These are phyloP conservation scores for Drosophila triauraria DNA, from an alignment of 1,140 invertebrate species.

Conservation along the genomic window DNA sequence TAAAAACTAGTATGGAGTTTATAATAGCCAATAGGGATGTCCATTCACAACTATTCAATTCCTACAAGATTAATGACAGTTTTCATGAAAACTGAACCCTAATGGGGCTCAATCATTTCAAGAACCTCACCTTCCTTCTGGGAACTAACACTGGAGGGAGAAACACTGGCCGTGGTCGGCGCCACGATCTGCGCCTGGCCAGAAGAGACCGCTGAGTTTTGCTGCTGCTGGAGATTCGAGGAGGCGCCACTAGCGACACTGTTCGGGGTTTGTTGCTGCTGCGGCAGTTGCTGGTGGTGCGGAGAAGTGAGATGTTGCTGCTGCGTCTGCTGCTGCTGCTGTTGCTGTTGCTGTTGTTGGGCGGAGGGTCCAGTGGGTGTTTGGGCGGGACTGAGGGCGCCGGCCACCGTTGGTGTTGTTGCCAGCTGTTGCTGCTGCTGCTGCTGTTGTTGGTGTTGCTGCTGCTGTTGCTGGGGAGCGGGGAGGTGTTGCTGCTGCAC, in stretches of 20 bases:
- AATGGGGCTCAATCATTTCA: not conserved
- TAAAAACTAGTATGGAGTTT: no score
- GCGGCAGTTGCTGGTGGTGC: slow-evolving; percentile 78
- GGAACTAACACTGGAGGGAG: slow-evolving; percentile 85
- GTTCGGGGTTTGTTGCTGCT: slow-evolving; percentile 71
- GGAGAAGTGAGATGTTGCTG: slow-evolving; percentile 79
- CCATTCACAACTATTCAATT: not conserved
- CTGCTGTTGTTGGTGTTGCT: slow-evolving; percentile 51
- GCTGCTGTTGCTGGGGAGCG: slow-evolving; percentile 67
- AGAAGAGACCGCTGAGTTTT: slow-evolving; percentile 78
- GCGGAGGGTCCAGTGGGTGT: slow-evolving; percentile 67
- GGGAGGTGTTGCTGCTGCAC: slow-evolving; percentile 74
- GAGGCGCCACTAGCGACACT: slow-evolving; percentile 71
- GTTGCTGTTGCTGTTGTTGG: slow-evolving; percentile 61
- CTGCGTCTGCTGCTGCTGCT: slow-evolving; percentile 61
- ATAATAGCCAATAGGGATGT: no score
- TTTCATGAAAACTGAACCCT: not conserved
- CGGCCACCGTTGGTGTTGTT: slow-evolving; percentile 70
- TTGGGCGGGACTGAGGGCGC: slow-evolving; percentile 76
- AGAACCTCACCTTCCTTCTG: slow-evolving; percentile 82
- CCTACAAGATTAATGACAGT: no score
- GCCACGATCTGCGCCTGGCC: slow-evolving; percentile 84
- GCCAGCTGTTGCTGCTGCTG: slow-evolving; percentile 73
- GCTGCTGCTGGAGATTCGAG: slow-evolving; percentile 75
- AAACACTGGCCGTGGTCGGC: slow-evolving; percentile 85